Percentiles rank a stretch among this genome's conserved stretches.
phyloP scores from a whole-genome alignment of 2,797 vertebrate genomes.

The Neomorphus geoffroyi region DNA sequence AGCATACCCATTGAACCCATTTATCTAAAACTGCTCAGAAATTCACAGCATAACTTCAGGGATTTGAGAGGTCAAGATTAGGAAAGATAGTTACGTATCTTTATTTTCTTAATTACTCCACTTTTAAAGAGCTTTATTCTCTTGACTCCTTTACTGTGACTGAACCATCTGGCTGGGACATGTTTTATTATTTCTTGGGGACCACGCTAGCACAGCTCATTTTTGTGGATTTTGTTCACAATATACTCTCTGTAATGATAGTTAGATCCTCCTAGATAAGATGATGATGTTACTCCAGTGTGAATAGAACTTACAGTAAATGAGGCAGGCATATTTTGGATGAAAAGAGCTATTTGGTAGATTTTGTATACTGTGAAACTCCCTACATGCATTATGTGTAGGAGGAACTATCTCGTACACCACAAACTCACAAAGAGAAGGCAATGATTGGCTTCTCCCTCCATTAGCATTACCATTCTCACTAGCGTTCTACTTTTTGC shows the following conservation, averaged over 20 bases:
- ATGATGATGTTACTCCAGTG: background rate
- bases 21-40: slow-evolving; percentile 21
- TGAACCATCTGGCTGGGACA: slow-evolving; percentile 32
- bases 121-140: slow-evolving; percentile 36
- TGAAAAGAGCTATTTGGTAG: background rate
- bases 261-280: background rate
- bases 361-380: background rate
- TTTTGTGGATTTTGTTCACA: background rate
- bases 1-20: background rate
- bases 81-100: background rate
- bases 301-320: background rate
- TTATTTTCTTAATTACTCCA: slow-evolving; percentile 32
- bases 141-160: slow-evolving; percentile 26
- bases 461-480: background rate
- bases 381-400: rapidly evolving
- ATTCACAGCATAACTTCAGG: background rate
- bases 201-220: background rate
- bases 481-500: background rate
- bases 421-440: background rate
- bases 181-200: slow-evolving; percentile 55
- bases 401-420: background rate
- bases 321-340: background rate
- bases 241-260: background rate
- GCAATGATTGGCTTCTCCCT: background rate
- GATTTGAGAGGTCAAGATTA: slow-evolving; percentile 20